Evolutionary conservation across 2,888 invertebrate species (phyloP).

Genomic region (Abscondita cerata): DNA sequence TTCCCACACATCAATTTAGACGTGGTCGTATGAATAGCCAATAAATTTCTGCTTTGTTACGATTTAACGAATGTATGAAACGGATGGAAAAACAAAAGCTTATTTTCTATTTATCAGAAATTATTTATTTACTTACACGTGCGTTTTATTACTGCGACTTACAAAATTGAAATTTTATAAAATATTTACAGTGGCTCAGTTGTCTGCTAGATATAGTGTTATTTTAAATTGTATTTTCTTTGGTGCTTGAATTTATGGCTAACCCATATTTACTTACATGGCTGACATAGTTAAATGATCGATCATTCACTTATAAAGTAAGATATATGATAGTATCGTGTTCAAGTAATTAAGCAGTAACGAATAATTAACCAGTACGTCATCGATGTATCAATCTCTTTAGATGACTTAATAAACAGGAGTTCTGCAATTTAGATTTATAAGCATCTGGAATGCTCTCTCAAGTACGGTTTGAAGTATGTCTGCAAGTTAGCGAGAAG

Average conservation of each 20-base stretch:
- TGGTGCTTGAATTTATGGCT: neutral
- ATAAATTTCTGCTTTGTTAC: slow-evolving; percentile 10
- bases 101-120: slow-evolving; percentile 13
- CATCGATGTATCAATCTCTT: slow-evolving; percentile 54
- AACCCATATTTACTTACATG: neutral
- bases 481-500: slow-evolving; percentile 30
- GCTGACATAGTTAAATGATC: slow-evolving; percentile 38
- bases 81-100: slow-evolving; percentile 4
- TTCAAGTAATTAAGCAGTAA: slow-evolving; percentile 55
- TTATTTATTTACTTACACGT: slow-evolving; percentile 19
- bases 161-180: slow-evolving; percentile 8
- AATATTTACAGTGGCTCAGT: neutral
- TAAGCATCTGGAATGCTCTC: slow-evolving; percentile 36
- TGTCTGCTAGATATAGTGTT: slow-evolving; percentile 5
- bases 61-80: slow-evolving; percentile 5
- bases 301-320: slow-evolving; percentile 47
- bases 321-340: slow-evolving; percentile 55
- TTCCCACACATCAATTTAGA: slow-evolving; percentile 8
- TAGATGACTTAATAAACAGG: slow-evolving; percentile 46
- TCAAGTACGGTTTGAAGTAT: slow-evolving; percentile 30
- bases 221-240: neutral
- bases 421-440: slow-evolving; percentile 44
- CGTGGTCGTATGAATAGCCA: neutral
- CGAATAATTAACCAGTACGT: slow-evolving; percentile 55
- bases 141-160: slow-evolving; percentile 3